Evolutionary conservation across 2,888 invertebrate species (phyloP).

Genomic region (Caenorhabditis virilis): DNA sequence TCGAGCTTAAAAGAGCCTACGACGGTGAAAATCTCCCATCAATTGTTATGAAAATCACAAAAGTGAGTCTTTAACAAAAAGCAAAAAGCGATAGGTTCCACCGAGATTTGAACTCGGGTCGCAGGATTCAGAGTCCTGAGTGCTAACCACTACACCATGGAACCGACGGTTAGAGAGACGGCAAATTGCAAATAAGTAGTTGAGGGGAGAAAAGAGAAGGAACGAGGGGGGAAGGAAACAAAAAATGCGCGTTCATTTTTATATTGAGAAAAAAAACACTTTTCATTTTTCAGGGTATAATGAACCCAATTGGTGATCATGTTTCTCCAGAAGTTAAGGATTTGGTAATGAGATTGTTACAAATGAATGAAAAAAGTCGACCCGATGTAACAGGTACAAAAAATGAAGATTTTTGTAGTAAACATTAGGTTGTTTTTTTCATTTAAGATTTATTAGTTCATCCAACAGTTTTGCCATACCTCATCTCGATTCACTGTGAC

Average conservation of each 20-base stretch:
- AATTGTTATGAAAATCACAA: slow-evolving; percentile 56
- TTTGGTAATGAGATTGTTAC: slow-evolving; percentile 26
- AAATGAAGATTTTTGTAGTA: background rate
- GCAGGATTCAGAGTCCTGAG: slow-evolving; percentile 61
- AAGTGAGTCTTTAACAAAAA: slow-evolving; percentile 12
- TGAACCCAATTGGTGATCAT: slow-evolving; percentile 16
- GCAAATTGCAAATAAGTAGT: too few relatives aligned
- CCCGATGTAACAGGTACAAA: slow-evolving; percentile 39
- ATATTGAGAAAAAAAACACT: background rate
- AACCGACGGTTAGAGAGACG: too few relatives aligned
- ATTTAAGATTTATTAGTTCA: slow-evolving; percentile 45
- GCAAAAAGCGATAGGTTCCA: slow-evolving; percentile 40
- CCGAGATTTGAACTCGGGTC: slow-evolving; percentile 61
- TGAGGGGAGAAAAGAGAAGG: too few relatives aligned
- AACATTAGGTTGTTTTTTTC: background rate
- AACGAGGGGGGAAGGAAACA: background rate
- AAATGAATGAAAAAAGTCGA: slow-evolving; percentile 31
- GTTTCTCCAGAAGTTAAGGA: slow-evolving; percentile 20
- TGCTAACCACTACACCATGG: slow-evolving; percentile 60
- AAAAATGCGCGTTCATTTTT: background rate
- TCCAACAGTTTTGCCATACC: slow-evolving; percentile 44
- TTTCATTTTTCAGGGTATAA: slow-evolving; percentile 15
- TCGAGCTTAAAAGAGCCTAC: slow-evolving; percentile 46
- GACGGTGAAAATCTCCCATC: slow-evolving; percentile 53
- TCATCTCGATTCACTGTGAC: slow-evolving; percentile 47